Base-by-base conservation (phyloP, 2,113 vertebrate species). In the Indicator indicator region DNA sequence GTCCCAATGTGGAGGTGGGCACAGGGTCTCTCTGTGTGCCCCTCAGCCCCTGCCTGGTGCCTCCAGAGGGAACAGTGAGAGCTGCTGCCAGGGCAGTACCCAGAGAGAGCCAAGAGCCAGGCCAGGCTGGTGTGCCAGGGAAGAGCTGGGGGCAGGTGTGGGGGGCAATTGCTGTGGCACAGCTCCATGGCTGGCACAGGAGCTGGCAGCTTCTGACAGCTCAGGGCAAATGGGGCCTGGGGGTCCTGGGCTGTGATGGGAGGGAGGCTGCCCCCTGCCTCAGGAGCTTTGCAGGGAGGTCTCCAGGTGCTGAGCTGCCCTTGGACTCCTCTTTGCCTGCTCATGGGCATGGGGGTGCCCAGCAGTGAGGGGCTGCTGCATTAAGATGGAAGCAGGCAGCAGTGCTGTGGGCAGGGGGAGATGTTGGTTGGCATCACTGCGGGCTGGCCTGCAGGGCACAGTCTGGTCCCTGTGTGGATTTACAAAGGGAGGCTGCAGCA, bases 91-190 rank as follows among this genome's bases (percentile, higher is more conserved):
- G 8, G 26, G 60, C 21, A 24, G 9, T 2, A 8, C 18, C 32
- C 10, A 5, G 54, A 8, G 52, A 4, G 2, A 13, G 84, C 85
- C 33, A 55, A n/a, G 62, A 32, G 67, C 28, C 33, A 12, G 64
- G 12, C 4, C 23, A 3, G 52, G 76, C 13, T 11, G 33, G 5
- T 17, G 38, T 21, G 52, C 6, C 2, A 5, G 44, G 86, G 42
- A 17, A 5, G 0, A 0, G 23, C 42, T 63, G 16, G 10, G 6
- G 58, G 11, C 56, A 14, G 74, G 32, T 1, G 7, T 0, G 58
- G 16, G 10, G 6, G 58, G 11, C 56, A 14, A 70, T 58, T 56
- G 56, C 40, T 70, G 1, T 16, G 5, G 58, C 59, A 8, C 32
- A 69, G 73, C 60, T 72, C 33, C 28, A 9, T 24, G 8, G 50